Percentiles rank a stretch among this genome's conserved stretches.
phyloP scores from a whole-genome alignment of 2,888 invertebrate species.

The Laothoe populi region DNA sequence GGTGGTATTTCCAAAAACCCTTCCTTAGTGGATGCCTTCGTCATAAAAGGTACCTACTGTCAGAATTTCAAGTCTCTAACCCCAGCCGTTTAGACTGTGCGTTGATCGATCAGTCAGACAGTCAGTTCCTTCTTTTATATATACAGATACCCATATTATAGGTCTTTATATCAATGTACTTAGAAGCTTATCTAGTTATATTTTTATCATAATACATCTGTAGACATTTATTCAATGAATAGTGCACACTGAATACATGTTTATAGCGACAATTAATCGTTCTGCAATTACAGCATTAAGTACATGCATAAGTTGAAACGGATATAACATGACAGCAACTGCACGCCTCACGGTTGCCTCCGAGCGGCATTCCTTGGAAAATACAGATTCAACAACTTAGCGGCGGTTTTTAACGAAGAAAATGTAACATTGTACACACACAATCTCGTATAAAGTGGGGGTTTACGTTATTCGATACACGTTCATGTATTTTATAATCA shows the following conservation, averaged over 20 bases:
- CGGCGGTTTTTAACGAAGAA: neutral
- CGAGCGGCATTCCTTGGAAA: conserved; percentile 56
- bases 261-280: conserved; percentile 11
- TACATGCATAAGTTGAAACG: conserved; percentile 65
- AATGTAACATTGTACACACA: neutral
- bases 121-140: no score
- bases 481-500: neutral
- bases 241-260: neutral
- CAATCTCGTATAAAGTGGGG: neutral
- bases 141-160: no score
- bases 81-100: no score
- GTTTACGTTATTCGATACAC: neutral
- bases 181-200: neutral
- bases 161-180: no score
- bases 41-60: no score
- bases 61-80: no score
- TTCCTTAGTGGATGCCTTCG: no score
- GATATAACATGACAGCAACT: conserved; percentile 59
- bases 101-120: no score
- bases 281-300: conserved; percentile 61
- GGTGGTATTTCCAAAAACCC: no score
- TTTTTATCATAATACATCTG: conserved; percentile 9
- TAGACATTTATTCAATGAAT: conserved; percentile 33
- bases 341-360: conserved; percentile 47
- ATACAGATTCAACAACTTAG: conserved; percentile 34